These are phyloP conservation scores for Chrysotoxum bicinctum DNA, from an alignment of 2,888 invertebrate genomes.

Conservation along the genomic window DNA sequence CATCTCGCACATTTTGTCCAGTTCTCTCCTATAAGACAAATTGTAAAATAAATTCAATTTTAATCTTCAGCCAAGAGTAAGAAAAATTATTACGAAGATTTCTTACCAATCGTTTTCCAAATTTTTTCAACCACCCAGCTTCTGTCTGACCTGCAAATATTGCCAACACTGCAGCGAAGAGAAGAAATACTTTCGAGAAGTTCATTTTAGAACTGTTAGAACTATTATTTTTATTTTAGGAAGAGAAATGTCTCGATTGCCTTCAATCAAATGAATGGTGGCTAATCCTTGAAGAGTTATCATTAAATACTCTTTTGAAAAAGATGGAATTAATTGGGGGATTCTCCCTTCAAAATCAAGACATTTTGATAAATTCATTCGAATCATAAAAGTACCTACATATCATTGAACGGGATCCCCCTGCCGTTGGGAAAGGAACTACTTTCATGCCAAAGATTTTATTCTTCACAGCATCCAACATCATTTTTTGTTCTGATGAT, in stretches of 20 bases:
- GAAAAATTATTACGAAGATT: neutral
- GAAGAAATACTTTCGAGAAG: slow-evolving; percentile 38
- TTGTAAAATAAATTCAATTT: neutral
- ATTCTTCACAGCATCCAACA: neutral
- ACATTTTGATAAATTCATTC: neutral
- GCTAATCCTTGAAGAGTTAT: too few species aligned
- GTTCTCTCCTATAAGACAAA: slow-evolving; percentile 74
- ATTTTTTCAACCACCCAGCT: slow-evolving; percentile 59
- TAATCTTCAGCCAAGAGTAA: neutral
- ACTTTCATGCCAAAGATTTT: neutral
- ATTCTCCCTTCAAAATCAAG: neutral
- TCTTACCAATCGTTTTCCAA: slow-evolving; percentile 55
- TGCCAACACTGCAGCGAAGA: slow-evolving; percentile 18
- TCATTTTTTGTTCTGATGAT: neutral
- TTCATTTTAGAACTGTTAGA: slow-evolving; percentile 32
- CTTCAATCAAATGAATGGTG: neutral
- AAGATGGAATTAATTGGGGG: neutral
- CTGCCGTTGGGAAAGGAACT: neutral
- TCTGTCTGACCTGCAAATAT: slow-evolving; percentile 48
- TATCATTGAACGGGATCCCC: neutral
- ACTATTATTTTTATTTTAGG: neutral
- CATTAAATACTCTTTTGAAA: neutral
- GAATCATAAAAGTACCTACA: neutral
- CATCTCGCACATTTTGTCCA: slow-evolving; percentile 77
- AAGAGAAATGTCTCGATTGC: neutral